A percentile compares a stretch with the other conserved stretches of the same genome.
These are phyloP conservation scores for Xanthorhoe spadicearia DNA, from an alignment of 2,888 invertebrate genomes.

Conservation along the genomic window DNA sequence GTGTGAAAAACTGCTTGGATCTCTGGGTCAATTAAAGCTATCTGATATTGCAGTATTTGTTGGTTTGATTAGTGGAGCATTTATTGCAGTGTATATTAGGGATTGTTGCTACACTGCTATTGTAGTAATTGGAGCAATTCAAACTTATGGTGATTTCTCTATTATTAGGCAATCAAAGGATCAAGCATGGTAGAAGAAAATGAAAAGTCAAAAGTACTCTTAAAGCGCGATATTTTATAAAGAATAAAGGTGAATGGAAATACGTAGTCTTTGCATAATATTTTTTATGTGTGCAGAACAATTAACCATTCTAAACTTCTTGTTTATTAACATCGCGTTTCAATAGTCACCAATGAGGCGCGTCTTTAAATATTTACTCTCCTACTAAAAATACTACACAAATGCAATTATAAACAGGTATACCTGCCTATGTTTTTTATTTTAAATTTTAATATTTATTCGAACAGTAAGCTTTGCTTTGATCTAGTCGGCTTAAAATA, in stretches of 20 bases:
- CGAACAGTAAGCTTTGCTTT: neutral
- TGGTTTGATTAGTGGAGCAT: constrained; percentile 13
- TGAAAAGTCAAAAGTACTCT: too few species aligned
- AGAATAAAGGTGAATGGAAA: too few species aligned
- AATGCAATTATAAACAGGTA: neutral
- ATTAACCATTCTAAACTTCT: too few species aligned
- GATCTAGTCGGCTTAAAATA: constrained; percentile 1
- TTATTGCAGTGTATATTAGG: constrained; percentile 19
- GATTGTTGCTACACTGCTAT: constrained; percentile 13
- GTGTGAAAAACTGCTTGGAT: constrained; percentile 33
- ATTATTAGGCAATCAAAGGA: too few species aligned
- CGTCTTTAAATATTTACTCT: constrained; percentile 11
- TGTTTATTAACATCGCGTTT: neutral
- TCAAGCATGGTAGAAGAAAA: too few species aligned
- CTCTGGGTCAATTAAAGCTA: constrained; percentile 29
- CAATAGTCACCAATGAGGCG: constrained; percentile 17
- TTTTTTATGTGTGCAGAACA: too few species aligned
- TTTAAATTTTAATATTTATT: neutral
- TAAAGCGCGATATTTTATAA: too few species aligned
- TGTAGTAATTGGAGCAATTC: constrained; percentile 9
- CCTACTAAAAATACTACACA: neutral
- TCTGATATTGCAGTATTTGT: constrained; percentile 29
- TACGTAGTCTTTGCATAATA: too few species aligned
- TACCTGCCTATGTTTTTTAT: neutral
- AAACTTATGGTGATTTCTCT: too few species aligned